A percentile compares a stretch with the other conserved stretches of the same genome.
Evolutionary conservation across 2,113 vertebrate genomes (phyloP).

Genomic region (Ptilorrhoa leucosticta): DNA sequence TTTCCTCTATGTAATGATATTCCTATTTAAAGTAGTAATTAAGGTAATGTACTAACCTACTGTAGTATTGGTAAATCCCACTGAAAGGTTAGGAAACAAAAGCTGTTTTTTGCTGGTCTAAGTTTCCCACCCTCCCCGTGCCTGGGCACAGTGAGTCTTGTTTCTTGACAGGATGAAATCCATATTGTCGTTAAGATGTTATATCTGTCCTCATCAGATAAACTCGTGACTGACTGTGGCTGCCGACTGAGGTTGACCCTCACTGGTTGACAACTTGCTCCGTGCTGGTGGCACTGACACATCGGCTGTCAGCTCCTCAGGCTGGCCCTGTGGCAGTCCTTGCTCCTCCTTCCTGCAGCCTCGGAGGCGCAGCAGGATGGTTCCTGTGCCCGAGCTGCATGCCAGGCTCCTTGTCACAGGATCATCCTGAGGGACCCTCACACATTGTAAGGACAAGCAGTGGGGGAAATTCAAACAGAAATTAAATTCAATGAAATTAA

Average conservation of each 20-base stretch:
- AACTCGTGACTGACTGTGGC: background rate
- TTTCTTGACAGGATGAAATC: background rate
- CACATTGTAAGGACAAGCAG: background rate
- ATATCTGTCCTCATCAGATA: background rate
- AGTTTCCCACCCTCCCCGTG: background rate
- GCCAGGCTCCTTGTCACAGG: background rate
- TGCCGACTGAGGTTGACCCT: background rate
- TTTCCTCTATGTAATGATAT: background rate
- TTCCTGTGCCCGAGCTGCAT: background rate
- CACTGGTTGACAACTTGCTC: background rate
- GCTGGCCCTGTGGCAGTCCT: background rate
- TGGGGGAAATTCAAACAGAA: background rate
- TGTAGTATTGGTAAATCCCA: background rate
- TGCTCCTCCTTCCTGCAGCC: background rate
- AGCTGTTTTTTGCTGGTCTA: background rate
- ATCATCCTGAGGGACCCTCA: background rate
- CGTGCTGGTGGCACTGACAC: fast-evolving
- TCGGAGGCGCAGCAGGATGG: background rate
- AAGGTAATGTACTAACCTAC: background rate
- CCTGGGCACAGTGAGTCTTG: background rate
- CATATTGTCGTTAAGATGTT: background rate
- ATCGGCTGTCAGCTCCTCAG: background rate
- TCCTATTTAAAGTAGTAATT: background rate
- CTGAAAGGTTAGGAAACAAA: background rate
- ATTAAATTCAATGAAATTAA: background rate